A percentile compares a stretch with the other conserved stretches of the same genome.
phyloP scores from a whole-genome alignment of 2,113 vertebrate genomes.

The Phaethon lepturus region DNA sequence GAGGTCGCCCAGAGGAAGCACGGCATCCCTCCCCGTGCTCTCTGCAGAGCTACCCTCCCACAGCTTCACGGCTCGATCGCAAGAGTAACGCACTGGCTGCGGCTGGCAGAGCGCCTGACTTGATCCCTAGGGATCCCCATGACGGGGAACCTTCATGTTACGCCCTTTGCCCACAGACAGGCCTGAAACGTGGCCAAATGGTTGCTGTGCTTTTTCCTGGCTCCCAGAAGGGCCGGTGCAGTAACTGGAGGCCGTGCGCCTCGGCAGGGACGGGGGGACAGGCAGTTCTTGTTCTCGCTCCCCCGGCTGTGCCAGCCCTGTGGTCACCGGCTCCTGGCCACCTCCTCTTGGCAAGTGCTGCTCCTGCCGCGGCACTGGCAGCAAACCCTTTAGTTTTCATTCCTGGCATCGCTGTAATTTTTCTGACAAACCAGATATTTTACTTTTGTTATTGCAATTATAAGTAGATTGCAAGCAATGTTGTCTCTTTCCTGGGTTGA shows the following conservation, averaged over 20 bases:
- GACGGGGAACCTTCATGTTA: neutral
- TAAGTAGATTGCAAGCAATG: neutral
- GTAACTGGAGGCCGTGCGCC: neutral
- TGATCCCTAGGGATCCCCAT: neutral
- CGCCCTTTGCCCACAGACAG: neutral
- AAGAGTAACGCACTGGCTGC: accelerated
- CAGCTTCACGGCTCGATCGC: accelerated
- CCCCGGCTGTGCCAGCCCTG: neutral
- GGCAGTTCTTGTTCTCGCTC: neutral
- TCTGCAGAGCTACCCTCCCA: neutral
- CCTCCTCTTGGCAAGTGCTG: neutral
- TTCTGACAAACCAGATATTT: neutral
- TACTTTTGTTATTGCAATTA: no score
- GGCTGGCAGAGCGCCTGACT: neutral
- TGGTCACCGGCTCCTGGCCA: neutral
- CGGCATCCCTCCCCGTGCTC: accelerated
- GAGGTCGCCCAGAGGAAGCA: no score
- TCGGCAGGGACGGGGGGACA: neutral
- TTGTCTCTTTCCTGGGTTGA: neutral
- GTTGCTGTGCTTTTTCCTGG: neutral
- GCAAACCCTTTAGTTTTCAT: neutral
- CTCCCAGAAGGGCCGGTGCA: neutral
- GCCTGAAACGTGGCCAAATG: accelerated
- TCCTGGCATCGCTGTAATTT: neutral
- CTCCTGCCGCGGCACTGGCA: neutral